Evolutionary conservation across 2,888 invertebrate species (phyloP).

Genomic region (Drosophila tanythrix): DNA sequence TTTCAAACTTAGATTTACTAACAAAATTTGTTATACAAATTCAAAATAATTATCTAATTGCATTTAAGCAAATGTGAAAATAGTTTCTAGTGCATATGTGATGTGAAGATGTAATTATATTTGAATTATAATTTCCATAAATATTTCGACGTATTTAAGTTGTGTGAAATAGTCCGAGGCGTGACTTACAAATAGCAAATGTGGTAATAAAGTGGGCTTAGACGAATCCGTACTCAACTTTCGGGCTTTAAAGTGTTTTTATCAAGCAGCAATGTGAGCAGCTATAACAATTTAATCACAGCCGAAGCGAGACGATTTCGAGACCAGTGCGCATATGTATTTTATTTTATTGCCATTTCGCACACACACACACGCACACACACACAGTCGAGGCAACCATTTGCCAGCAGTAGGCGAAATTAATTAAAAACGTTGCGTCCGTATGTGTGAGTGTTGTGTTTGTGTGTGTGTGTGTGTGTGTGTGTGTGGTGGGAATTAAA

Average conservation of each 20-base stretch:
- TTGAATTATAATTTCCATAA: background rate
- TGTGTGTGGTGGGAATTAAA: conserved; percentile 49
- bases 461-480: conserved; percentile 2
- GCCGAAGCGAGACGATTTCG: conserved; percentile 53
- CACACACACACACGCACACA: conserved; percentile 24
- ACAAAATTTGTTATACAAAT: background rate
- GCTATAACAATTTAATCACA: conserved; percentile 73
- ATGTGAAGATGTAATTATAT: background rate
- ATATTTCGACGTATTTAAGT: background rate
- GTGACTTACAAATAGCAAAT: conserved; percentile 7
- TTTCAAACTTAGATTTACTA: background rate
- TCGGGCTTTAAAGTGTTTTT: conserved; percentile 34
- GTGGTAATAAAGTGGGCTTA: conserved; percentile 13
- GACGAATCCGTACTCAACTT: background rate
- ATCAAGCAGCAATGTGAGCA: conserved; percentile 23
- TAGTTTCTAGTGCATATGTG: background rate
- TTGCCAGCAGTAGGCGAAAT: conserved; percentile 66
- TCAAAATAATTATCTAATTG: background rate
- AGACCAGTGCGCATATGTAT: conserved; percentile 49
- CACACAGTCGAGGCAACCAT: conserved; percentile 45
- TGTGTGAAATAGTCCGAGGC: conserved; percentile 10
- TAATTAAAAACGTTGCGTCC: conserved; percentile 65
- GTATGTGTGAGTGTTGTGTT: conserved; percentile 9
- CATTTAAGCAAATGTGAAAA: background rate
- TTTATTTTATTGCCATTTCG: conserved; percentile 66